Evolutionary conservation across 1,140 invertebrate genomes (phyloP).

Genomic region (Drosophila pachea): DNA sequence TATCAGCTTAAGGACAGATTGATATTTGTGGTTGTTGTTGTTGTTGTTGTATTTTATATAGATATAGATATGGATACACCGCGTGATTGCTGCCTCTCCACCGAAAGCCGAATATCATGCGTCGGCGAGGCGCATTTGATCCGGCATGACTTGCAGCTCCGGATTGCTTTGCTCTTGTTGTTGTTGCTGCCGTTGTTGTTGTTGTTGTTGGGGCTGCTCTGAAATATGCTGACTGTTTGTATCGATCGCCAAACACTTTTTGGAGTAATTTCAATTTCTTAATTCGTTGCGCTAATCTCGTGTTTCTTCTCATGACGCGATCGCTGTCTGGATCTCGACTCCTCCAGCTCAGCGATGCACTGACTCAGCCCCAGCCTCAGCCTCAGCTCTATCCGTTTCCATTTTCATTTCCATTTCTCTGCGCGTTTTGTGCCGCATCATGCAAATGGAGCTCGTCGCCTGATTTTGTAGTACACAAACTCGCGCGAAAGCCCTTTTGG

Average conservation of each 20-base stretch:
- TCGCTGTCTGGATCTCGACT: constrained; percentile 36
- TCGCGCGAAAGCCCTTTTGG: constrained; percentile 66
- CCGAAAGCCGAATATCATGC: constrained; percentile 56
- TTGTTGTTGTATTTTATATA: constrained; percentile 5
- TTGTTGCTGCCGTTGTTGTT: not conserved
- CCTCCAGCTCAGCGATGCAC: constrained; percentile 30
- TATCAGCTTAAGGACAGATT: constrained; percentile 11
- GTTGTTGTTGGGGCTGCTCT: constrained; percentile 18
- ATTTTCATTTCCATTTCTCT: constrained; percentile 51
- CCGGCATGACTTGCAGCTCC: constrained; percentile 56
- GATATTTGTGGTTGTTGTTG: not conserved
- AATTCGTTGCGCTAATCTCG: constrained; percentile 76
- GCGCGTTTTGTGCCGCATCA: constrained; percentile 66
- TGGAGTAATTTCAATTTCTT: constrained; percentile 77
- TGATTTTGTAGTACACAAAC: constrained; percentile 74
- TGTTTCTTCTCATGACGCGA: constrained; percentile 62
- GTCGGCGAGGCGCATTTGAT: constrained; percentile 70
- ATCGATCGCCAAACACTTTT: constrained; percentile 76
- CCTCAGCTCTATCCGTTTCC: not conserved
- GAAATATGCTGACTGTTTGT: constrained; percentile 71
- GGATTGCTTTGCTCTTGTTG: constrained; percentile 23
- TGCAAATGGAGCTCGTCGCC: constrained; percentile 67
- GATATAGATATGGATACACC: constrained; percentile 5
- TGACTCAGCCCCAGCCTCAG: constrained; percentile 28
- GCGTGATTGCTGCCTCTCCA: constrained; percentile 22